Evolutionary conservation across 2,113 vertebrate species (phyloP).

Genomic region (Rhea americana): DNA sequence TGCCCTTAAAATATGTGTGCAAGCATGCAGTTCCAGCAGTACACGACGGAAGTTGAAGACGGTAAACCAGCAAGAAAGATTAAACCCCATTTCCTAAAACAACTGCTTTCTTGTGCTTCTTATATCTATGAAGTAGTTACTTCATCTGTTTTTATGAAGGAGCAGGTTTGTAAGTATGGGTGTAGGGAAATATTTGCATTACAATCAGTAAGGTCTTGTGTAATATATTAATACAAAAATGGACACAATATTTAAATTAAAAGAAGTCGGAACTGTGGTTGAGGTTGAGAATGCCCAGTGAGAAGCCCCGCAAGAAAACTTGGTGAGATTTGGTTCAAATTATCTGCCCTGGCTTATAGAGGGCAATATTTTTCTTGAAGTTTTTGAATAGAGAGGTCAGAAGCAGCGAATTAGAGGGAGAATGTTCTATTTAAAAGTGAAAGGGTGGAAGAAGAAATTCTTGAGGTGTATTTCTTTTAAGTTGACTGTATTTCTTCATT

Average conservation of each 20-base stretch:
- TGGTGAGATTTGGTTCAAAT: constrained; percentile 26
- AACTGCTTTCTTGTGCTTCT: neutral
- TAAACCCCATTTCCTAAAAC: neutral
- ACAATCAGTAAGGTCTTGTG: neutral
- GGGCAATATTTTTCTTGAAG: neutral
- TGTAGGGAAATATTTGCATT: neutral
- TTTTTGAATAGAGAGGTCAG: neutral
- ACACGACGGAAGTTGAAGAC: neutral
- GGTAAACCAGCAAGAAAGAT: neutral
- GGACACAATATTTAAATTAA: constrained; percentile 37
- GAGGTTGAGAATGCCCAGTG: neutral
- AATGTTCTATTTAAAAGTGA: neutral
- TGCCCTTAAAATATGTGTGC: neutral
- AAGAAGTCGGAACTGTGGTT: constrained; percentile 25
- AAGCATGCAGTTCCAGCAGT: neutral
- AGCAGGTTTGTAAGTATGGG: neutral
- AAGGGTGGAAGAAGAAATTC: neutral
- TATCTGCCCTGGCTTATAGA: neutral
- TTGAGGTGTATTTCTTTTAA: neutral
- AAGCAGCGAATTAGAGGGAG: neutral
- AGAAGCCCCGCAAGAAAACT: constrained; percentile 5
- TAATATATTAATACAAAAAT: constrained; percentile 22
- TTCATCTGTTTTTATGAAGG: neutral
- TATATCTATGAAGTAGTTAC: neutral
- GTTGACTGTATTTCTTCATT: constrained; percentile 24